Evolutionary conservation across 2,888 invertebrate genomes (phyloP).

Genomic region (Dermolepida albohirtum): DNA sequence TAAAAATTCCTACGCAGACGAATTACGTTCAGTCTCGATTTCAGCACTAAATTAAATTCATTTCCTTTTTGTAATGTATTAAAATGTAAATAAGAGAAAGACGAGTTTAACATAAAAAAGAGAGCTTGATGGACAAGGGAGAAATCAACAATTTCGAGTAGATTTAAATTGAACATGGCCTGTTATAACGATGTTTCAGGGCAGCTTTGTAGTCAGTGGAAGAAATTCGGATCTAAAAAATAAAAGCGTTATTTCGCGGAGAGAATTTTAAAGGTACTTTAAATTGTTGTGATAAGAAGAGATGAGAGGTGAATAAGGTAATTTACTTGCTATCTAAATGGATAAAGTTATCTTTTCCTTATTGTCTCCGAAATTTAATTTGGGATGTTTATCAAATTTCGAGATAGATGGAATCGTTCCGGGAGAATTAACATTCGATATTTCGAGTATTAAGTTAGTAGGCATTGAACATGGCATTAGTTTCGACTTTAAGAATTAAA

Average conservation of each 20-base stretch:
- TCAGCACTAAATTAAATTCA: conserved; percentile 23
- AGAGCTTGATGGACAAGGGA: not conserved
- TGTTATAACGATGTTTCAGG: too few relatives aligned
- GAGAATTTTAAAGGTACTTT: conserved; percentile 21
- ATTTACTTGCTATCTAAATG: too few relatives aligned
- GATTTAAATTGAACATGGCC: conserved; percentile 24
- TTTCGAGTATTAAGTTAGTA: too few relatives aligned
- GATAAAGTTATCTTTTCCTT: too few relatives aligned
- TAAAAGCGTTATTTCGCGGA: not conserved
- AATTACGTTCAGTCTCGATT: conserved; percentile 6
- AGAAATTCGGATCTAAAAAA: conserved; percentile 7
- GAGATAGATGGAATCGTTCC: too few relatives aligned
- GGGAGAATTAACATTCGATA: too few relatives aligned
- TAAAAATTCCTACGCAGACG: too few relatives aligned
- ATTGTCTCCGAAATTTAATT: too few relatives aligned
- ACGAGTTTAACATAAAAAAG: conserved; percentile 17
- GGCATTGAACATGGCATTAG: too few relatives aligned
- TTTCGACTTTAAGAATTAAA: too few relatives aligned
- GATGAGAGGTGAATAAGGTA: not conserved
- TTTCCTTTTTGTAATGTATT: conserved; percentile 16
- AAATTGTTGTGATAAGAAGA: conserved; percentile 3
- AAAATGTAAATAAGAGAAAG: conserved; percentile 24
- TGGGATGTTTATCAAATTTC: too few relatives aligned
- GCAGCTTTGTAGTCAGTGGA: not conserved
- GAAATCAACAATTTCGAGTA: conserved; percentile 7